A percentile compares a stretch with the other conserved stretches of the same genome.
Evolutionary conservation across 2,797 vertebrate species (phyloP).

Genomic region (Natrix natrix): DNA sequence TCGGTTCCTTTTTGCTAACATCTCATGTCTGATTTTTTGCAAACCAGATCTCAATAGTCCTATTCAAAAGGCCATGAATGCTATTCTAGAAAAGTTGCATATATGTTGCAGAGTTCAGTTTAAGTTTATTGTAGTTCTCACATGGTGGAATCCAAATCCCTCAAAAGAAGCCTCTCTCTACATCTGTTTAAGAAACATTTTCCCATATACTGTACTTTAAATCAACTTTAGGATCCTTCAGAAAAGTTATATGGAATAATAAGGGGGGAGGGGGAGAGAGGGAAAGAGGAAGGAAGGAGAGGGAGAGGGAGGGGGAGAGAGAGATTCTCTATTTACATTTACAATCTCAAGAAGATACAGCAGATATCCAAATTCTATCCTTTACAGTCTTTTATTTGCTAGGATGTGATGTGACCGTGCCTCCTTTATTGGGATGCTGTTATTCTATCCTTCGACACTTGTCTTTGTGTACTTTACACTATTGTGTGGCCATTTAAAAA

Average conservation of each 20-base stretch:
- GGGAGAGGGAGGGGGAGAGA: background rate
- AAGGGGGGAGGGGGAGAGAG: background rate
- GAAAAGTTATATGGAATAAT: background rate
- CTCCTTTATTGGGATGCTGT: background rate
- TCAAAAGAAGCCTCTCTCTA: background rate
- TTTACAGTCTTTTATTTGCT: background rate
- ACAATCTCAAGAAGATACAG: background rate
- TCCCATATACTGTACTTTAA: background rate
- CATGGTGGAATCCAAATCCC: background rate
- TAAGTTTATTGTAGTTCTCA: background rate
- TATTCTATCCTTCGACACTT: background rate
- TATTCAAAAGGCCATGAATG: background rate
- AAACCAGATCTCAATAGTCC: background rate
- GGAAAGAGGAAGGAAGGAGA: no score
- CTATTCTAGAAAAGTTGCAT: background rate
- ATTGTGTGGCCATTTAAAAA: background rate
- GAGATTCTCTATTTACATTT: background rate
- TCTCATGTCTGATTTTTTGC: background rate
- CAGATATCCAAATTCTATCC: background rate
- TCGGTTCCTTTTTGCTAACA: background rate
- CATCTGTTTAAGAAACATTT: background rate
- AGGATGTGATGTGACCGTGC: background rate
- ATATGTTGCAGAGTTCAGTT: background rate
- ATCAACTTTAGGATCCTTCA: background rate
- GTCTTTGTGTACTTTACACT: background rate